Base-by-base conservation (phyloP, 2,888 invertebrate genomes). In the Mesorhabditis belari region DNA sequence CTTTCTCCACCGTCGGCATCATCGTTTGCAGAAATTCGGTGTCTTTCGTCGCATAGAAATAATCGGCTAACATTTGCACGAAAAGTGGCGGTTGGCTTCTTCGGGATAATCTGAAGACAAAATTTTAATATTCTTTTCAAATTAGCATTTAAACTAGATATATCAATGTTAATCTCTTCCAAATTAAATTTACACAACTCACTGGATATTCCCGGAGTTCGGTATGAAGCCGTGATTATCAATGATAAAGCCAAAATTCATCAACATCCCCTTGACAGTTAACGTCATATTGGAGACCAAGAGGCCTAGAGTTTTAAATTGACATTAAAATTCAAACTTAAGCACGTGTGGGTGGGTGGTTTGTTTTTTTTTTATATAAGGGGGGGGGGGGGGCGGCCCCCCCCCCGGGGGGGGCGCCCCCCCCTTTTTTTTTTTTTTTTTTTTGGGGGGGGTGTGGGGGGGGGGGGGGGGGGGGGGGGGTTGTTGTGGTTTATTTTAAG, bases 171-270 rank as follows among this genome's bases (percentile, higher is more conserved):
- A 35, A 24, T 25, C 35, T 1, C 26, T 52, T 26, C 49, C 49
- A 51, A 23, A 2, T 19, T 28, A 58, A 50, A 58, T 24, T 19
- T 17, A 19, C 9, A 26, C 21, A 55, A 61, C 68, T 74, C 87
- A 93, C 82, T 93, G 92, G 50, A 91, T 86, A 61, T 93, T 85
- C 0, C 91, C 91, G 0, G 93, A 93, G 74, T 93, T 93, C 0
- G 92, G 92, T 64, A 93, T 76, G 53, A 76, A 77, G 0, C 82
- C 82, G 55, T 66, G 88, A 68, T 85, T 85, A 27, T 89, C 86
- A 0, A 93, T 88, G 65, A 93, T 88, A 51, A 87, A 86, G 53
- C 91, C 80, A 77, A 92, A 90, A 83, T 94, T 94, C 75, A 87
- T 84, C 63, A 94, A 85, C 88, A 94, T 92, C 2, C 89, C 89